A percentile compares a stretch with the other conserved stretches of the same genome.
Conservation (phyloP, 2,888 invertebrate species). For the Steinernema carpocapsae region DNA sequence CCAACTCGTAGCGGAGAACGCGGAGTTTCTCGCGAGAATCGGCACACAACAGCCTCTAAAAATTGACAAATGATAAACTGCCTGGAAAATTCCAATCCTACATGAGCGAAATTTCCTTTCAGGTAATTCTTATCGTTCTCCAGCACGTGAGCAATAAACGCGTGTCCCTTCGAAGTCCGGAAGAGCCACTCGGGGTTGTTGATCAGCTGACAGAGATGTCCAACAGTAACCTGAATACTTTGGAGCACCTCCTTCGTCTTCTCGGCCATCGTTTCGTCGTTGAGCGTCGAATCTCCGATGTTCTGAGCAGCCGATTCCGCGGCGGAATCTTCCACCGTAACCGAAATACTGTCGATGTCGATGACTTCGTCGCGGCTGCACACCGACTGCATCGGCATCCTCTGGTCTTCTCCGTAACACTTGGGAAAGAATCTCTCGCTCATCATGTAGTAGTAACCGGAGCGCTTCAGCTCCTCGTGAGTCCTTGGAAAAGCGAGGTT, state of each 20-base stretch:
- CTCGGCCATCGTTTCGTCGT: conserved; percentile 32
- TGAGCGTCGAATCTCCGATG: neutral
- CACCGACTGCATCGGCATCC: neutral
- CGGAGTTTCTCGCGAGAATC: conserved; percentile 32
- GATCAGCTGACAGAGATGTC: conserved; percentile 29
- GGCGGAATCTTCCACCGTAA: neutral
- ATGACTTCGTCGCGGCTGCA: conserved; percentile 28
- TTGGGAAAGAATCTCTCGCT: conserved; percentile 31
- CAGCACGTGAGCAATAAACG: conserved; percentile 31
- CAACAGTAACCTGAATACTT: conserved; percentile 23
- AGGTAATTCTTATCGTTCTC: conserved; percentile 29
- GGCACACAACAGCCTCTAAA: conserved; percentile 20
- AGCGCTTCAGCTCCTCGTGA: conserved; percentile 31
- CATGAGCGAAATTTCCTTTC: conserved; percentile 28
- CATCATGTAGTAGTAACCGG: conserved; percentile 34
- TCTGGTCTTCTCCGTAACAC: conserved; percentile 20
- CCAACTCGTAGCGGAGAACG: conserved; percentile 20
- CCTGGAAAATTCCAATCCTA: neutral
- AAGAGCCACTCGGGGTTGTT: conserved; percentile 36
- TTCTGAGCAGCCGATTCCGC: neutral
- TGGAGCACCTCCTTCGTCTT: conserved; percentile 27
- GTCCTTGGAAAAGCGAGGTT: conserved; percentile 7
- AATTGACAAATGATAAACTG: neutral
- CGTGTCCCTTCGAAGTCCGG: conserved; percentile 30
- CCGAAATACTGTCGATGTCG: conserved; percentile 18